A percentile compares a stretch with the other conserved stretches of the same genome.
phyloP scores from a whole-genome alignment of 1,140 invertebrate species.

The Caenorhabditis tropicalis region DNA sequence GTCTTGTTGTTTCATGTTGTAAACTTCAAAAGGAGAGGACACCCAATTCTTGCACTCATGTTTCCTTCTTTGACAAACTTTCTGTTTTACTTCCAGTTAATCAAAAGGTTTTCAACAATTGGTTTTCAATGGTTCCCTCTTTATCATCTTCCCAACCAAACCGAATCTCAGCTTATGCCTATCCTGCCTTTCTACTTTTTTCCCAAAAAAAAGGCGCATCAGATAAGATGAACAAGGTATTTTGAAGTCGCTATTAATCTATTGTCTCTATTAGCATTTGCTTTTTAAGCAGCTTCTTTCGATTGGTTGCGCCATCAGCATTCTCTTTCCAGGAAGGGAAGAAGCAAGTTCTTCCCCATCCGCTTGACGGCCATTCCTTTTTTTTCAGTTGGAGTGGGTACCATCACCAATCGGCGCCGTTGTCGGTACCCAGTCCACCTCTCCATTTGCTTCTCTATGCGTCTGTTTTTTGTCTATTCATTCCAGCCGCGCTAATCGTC shows the following conservation, averaged over 20 bases:
- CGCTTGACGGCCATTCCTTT: neutral
- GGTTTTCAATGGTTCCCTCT: neutral
- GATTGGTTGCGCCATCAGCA: constrained; percentile 4
- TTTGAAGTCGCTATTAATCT: constrained; percentile 36
- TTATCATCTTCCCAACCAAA: neutral
- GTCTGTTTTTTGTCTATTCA: constrained; percentile 34
- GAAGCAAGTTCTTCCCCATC: constrained; percentile 28
- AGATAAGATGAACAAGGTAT: constrained; percentile 28
- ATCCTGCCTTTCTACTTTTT: neutral
- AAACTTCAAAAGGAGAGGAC: neutral
- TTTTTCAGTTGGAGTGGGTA: neutral
- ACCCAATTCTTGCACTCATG: neutral
- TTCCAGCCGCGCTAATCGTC: constrained; percentile 34
- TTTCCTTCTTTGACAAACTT: neutral
- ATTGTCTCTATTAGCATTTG: constrained; percentile 25
- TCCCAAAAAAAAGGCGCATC: neutral
- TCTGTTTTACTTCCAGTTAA: no score
- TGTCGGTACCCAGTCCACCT: constrained; percentile 31
- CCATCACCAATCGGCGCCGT: constrained; percentile 9
- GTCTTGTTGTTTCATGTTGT: constrained; percentile 21
- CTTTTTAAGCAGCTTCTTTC: neutral
- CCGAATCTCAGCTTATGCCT: neutral
- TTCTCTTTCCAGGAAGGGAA: neutral
- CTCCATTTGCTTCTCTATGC: neutral
- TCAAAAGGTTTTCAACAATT: no score